These are phyloP conservation scores for Mechanitis mazaeus DNA, from an alignment of 2,888 invertebrate species.

Conservation along the genomic window DNA sequence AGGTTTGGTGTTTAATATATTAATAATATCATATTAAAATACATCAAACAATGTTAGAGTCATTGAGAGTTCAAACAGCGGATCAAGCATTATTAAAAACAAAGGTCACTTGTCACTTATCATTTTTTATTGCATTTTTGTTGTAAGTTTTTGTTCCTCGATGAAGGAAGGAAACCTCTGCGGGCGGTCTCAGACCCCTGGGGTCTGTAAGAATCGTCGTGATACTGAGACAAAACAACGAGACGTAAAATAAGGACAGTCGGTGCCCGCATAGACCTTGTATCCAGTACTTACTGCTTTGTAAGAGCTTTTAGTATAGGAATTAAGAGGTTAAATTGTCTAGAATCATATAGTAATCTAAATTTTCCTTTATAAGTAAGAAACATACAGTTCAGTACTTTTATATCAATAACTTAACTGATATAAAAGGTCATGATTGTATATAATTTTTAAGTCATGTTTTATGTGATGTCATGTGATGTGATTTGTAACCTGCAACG, in stretches of 20 bases:
- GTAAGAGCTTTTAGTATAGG: background rate
- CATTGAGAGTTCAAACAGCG: conserved; percentile 51
- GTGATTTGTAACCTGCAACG: too few relatives aligned
- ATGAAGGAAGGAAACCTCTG: conserved; percentile 73
- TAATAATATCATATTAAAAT: background rate
- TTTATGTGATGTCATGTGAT: too few relatives aligned
- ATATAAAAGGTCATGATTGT: too few relatives aligned
- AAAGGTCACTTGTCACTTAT: conserved; percentile 74
- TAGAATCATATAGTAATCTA: background rate
- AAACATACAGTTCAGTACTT: too few relatives aligned
- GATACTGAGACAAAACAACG: conserved; percentile 75
- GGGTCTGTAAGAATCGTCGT: conserved; percentile 74
- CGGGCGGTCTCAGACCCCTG: conserved; percentile 71
- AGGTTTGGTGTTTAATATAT: background rate
- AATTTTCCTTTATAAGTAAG: too few relatives aligned
- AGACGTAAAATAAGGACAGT: conserved; percentile 35
- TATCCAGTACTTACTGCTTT: conserved; percentile 10
- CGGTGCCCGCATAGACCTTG: conserved; percentile 9
- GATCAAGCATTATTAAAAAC: conserved; percentile 73
- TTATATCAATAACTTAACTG: too few relatives aligned
- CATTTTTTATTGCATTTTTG: conserved; percentile 73
- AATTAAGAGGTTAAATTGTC: background rate
- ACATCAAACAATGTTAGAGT: conserved; percentile 1
- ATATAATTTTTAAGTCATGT: too few relatives aligned
- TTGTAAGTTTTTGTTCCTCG: conserved; percentile 70